Conservation (phyloP, 2,888 invertebrate species). For the Bombyx huttoni region DNA sequence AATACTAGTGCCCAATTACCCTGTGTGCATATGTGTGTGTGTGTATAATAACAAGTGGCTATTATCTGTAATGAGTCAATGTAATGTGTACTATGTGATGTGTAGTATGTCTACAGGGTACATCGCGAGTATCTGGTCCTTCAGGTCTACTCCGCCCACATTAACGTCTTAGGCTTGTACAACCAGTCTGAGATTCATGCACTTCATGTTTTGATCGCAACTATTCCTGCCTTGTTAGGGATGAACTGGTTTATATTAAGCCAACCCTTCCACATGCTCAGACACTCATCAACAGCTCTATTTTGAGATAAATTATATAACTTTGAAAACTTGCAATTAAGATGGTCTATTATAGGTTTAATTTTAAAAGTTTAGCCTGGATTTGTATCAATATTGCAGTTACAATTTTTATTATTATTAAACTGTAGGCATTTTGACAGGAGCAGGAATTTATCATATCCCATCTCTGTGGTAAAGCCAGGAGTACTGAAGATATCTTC, state of each 20-base stretch:
- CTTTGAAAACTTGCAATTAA: background rate
- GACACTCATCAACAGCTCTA: no score
- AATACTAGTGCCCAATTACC: no score
- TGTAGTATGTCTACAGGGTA: no score
- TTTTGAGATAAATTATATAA: slow-evolving; percentile 11
- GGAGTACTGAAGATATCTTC: slow-evolving; percentile 12
- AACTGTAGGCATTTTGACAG: slow-evolving; percentile 10
- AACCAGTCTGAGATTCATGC: slow-evolving; percentile 14
- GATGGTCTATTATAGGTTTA: background rate
- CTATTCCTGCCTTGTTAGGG: slow-evolving; percentile 10
- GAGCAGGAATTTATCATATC: slow-evolving; percentile 3
- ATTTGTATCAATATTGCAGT: background rate
- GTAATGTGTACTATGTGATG: no score
- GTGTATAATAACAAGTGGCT: no score
- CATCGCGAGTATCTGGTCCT: background rate
- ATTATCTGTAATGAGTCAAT: no score
- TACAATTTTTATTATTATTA: background rate
- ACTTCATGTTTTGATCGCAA: slow-evolving; percentile 16
- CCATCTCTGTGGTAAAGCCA: slow-evolving; percentile 8
- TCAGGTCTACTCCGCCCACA: background rate
- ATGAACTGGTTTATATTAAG: slow-evolving; percentile 15
- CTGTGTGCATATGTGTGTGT: no score
- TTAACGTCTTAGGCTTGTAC: background rate
- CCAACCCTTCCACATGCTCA: slow-evolving; percentile 16
- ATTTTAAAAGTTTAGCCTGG: background rate